A percentile compares a stretch with the other conserved stretches of the same genome.
These are phyloP conservation scores for Apocrypta bakeri DNA, from an alignment of 1,140 invertebrate species.

Conservation along the genomic window DNA sequence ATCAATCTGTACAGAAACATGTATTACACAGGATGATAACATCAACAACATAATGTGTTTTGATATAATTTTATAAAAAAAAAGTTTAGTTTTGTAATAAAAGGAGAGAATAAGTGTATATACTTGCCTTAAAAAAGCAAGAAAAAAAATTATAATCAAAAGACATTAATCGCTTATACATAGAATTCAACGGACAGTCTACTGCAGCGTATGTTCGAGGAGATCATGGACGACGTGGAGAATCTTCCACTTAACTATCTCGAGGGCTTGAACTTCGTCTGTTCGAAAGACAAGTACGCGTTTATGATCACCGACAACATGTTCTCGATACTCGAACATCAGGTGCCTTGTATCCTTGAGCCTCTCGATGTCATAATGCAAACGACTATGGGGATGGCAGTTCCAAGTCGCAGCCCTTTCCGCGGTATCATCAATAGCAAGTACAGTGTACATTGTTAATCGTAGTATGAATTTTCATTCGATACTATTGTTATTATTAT, in stretches of 20 bases:
- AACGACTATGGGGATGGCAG: slow-evolving; percentile 67
- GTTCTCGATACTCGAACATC: slow-evolving; percentile 61
- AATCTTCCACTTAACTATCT: slow-evolving; percentile 65
- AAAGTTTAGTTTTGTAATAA: too few species aligned
- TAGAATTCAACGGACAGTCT: slow-evolving; percentile 65
- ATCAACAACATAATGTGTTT: too few species aligned
- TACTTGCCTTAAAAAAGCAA: too few species aligned
- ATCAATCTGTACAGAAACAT: too few species aligned
- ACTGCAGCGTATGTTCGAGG: slow-evolving; percentile 60
- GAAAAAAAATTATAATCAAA: too few species aligned
- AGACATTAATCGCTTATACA: too few species aligned
- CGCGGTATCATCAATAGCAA: slow-evolving; percentile 68
- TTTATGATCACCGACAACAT: slow-evolving; percentile 69
- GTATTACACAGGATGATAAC: too few species aligned
- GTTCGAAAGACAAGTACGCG: slow-evolving; percentile 65
- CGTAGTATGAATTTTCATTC: too few species aligned
- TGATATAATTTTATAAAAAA: too few species aligned
- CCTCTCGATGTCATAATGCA: slow-evolving; percentile 68
- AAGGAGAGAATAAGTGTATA: too few species aligned
- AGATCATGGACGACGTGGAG: slow-evolving; percentile 56
- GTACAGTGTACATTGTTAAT: slow-evolving; percentile 58
- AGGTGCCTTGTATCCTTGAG: slow-evolving; percentile 65
- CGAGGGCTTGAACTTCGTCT: slow-evolving; percentile 65
- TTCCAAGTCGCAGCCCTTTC: slow-evolving; percentile 63
- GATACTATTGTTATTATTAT: too few species aligned